Evolutionary conservation across 2,113 vertebrate genomes (phyloP), one percentile per base, ranked within the genome.

Genomic region (Anas platyrhynchos): DNA sequence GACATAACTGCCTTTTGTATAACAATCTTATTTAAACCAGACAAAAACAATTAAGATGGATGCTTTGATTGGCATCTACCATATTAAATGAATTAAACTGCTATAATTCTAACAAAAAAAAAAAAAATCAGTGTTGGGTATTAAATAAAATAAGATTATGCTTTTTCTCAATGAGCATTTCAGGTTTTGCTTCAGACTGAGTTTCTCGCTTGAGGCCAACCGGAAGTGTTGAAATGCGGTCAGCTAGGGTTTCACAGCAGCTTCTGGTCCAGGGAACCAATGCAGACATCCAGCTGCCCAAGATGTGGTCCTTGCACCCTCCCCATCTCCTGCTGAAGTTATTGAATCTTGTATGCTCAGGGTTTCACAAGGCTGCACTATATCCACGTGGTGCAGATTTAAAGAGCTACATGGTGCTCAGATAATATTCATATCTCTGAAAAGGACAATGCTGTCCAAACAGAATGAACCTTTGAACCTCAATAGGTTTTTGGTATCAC

Each of bases 401-500:
- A 66, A 88, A 93, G 66, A 56, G 66, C 50, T 79, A 38, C 0
- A 0, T 52, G 66, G 27, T n/a, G 41, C 58, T 92, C 69, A 61
- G 88, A 83, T 93, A 82, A 75, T 94, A 81, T 65, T 65, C 78
- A 43, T 34, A 48, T 44, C 66, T 91, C 86, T 82, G 93, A 86
- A 72, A 43, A 77, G 67, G 82, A 63, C 76, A 43, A 6, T 13
- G 41, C 22, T 83, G 48, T 71, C 75, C 69, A 74, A 92, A 91
- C 29, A 48, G 31, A 59, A 62, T 71, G 91, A 92, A 94, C 83
- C 83, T 93, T 82, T 94, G 94, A 97, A 97, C 88, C 89, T 89
- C 73, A 58, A 75, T 83, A 38, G 38, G 20, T 36, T 95, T 94
- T 91, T 85, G 79, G 69, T 91, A 91, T 22, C 62, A 66, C 2